These are phyloP conservation scores for Stictocephala bisonia DNA, from an alignment of 2,888 invertebrate species.

Conservation along the genomic window DNA sequence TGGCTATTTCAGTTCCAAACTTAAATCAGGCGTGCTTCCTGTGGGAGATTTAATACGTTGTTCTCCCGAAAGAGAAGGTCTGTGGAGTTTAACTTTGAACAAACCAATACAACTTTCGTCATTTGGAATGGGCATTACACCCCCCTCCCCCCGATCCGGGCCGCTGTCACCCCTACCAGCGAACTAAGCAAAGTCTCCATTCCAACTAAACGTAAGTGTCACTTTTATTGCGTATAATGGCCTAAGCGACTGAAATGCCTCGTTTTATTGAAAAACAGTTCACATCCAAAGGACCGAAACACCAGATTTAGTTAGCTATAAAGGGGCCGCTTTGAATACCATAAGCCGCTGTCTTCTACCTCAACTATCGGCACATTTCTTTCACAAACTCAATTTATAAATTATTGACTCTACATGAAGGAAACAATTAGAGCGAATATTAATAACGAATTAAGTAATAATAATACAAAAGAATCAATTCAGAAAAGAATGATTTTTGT, in stretches of 20 bases:
- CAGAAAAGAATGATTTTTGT: too few species aligned
- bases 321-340: too few species aligned
- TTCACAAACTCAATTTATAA: too few species aligned
- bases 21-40: conserved; percentile 1
- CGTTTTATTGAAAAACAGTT: conserved; percentile 37
- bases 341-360: too few species aligned
- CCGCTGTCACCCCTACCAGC: too few species aligned
- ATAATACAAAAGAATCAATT: too few species aligned
- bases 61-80: conserved; percentile 22
- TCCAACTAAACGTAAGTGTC: conserved; percentile 34
- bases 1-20: conserved; percentile 34
- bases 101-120: conserved; percentile 22
- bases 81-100: conserved; percentile 29
- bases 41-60: conserved; percentile 3
- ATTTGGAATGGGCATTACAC: conserved; percentile 21
- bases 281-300: conserved; percentile 37
- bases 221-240: conserved; percentile 33
- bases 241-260: conserved; percentile 30
- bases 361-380: too few species aligned
- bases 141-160: conserved; percentile 47
- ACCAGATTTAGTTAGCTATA: conserved; percentile 27
- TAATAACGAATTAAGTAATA: too few species aligned
- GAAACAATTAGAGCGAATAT: too few species aligned
- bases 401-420: too few species aligned
- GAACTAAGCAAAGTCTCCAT: conserved; percentile 33